phyloP scores from a whole-genome alignment of 92 coral and sea anemone genomes.

The Blastomussa wellsi region DNA sequence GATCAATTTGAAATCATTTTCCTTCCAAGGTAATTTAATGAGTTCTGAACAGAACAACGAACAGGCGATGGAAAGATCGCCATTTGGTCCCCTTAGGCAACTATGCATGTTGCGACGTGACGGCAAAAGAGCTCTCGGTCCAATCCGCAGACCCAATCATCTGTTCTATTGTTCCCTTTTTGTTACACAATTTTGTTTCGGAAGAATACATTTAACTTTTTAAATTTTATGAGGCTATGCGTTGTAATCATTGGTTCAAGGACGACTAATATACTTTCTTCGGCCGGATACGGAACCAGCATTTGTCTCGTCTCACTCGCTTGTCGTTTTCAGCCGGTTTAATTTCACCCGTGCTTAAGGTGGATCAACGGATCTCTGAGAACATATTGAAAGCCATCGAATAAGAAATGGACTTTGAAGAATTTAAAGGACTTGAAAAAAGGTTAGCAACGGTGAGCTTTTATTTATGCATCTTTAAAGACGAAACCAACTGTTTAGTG shows the following conservation, averaged over 20 bases:
- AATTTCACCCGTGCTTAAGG: background rate
- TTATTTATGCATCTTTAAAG: background rate
- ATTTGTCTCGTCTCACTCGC: background rate
- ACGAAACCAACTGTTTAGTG: background rate
- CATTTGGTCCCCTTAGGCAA: background rate
- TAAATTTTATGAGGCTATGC: background rate
- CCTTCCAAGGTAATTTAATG: background rate
- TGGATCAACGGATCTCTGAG: background rate
- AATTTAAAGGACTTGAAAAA: background rate
- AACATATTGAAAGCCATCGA: no score
- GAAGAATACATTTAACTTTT: background rate
- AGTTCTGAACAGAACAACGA: background rate
- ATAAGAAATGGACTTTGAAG: conserved; percentile 1
- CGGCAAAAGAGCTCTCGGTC: background rate
- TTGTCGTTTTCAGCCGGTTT: background rate
- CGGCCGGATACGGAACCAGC: background rate
- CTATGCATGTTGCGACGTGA: background rate
- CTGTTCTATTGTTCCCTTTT: background rate
- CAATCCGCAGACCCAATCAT: background rate
- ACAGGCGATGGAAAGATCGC: background rate
- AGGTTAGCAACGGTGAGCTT: background rate
- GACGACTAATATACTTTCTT: background rate
- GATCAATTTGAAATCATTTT: background rate
- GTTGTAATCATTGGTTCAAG: background rate
- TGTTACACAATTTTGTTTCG: background rate